These are phyloP conservation scores for Cherax quadricarinatus DNA, from an alignment of 1,140 invertebrate genomes.

Conservation along the genomic window DNA sequence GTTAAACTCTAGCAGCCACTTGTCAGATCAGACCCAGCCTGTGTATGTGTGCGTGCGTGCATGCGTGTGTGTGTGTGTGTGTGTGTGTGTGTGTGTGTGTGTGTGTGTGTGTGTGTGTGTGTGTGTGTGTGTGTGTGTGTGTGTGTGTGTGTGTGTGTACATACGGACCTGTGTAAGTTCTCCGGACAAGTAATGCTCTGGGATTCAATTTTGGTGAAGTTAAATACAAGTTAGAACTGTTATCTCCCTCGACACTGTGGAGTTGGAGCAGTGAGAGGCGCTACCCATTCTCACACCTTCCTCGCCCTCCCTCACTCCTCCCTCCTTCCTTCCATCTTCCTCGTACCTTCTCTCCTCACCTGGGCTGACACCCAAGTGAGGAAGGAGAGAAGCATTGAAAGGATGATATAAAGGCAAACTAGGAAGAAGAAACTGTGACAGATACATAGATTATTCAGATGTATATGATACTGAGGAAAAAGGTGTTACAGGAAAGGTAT, in stretches of 20 bases:
- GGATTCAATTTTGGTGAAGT: constrained; percentile 36
- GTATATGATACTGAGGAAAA: too few relatives aligned
- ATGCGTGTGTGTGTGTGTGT: background rate
- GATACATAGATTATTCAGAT: too few relatives aligned
- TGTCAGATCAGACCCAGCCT: too few relatives aligned
- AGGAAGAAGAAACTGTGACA: too few relatives aligned
- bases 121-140: background rate
- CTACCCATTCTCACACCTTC: too few relatives aligned
- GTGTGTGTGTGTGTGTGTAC: background rate
- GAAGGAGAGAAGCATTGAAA: too few relatives aligned
- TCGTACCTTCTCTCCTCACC: background rate
- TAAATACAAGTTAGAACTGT: constrained; percentile 29
- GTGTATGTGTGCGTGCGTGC: background rate
- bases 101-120: background rate
- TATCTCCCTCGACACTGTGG: constrained; percentile 24
- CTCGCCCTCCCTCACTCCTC: background rate
- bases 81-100: background rate
- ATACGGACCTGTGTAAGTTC: background rate
- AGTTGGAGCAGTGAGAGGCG: background rate
- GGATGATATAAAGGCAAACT: too few relatives aligned
- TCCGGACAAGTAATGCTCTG: constrained; percentile 4
- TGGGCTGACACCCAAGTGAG: too few relatives aligned
- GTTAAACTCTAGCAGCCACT: too few relatives aligned
- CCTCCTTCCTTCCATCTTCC: background rate
- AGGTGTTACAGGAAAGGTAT: too few relatives aligned